Conservation (phyloP, 2,113 vertebrate genomes). For the Tinamus guttatus region DNA sequence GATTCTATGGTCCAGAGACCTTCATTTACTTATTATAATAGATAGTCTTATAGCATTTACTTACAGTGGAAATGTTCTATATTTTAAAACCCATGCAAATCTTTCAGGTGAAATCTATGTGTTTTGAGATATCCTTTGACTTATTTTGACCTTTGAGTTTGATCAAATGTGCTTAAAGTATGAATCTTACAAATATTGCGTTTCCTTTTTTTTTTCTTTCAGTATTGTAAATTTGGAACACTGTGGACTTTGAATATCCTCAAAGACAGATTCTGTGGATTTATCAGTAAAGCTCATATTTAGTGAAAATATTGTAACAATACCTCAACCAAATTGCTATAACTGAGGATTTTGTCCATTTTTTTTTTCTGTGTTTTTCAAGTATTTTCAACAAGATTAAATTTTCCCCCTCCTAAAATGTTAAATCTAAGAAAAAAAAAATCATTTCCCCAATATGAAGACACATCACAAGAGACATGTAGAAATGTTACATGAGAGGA, state of each 20-base stretch:
- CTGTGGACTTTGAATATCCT: background rate
- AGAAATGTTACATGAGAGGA: background rate
- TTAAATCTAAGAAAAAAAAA: background rate
- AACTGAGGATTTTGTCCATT: background rate
- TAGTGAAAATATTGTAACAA: background rate
- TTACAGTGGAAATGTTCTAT: background rate
- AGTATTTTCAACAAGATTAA: background rate
- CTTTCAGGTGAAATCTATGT: background rate
- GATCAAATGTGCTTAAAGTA: background rate
- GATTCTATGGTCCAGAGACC: background rate
- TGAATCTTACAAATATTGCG: background rate
- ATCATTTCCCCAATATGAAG: background rate
- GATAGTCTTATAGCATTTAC: background rate
- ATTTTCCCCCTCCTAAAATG: rapidly evolving
- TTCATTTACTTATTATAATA: background rate
- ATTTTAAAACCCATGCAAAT: background rate
- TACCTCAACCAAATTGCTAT: background rate
- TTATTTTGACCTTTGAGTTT: background rate
- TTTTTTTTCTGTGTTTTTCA: background rate
- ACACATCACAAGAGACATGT: background rate
- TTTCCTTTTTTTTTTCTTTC: background rate
- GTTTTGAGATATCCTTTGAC: background rate
- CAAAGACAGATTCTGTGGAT: background rate
- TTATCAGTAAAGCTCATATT: background rate
- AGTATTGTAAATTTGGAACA: background rate